Evolutionary conservation across 2,113 vertebrate species (phyloP), one percentile per base, ranked within the genome.

Genomic region (Peromyscus maniculatus): DNA sequence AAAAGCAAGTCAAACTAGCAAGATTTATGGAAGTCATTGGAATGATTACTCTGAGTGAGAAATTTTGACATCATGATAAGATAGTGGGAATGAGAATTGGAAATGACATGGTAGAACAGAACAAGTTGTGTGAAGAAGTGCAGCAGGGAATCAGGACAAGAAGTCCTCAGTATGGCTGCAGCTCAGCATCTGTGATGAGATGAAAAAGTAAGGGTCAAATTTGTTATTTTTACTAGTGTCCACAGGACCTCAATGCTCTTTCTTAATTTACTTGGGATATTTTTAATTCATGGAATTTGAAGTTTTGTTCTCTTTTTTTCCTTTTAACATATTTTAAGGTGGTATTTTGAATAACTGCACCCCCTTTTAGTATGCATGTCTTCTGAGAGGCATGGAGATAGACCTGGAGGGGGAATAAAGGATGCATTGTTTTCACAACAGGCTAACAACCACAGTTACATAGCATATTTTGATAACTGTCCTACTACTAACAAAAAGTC

Each of bases 51-150:
- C 2, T 4, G 3, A 91, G 4, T 1, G 2, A 91, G 4, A 88
- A 79, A 91, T 31, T 15, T 19, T 66, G 59, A 66, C 3, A 2
- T 59, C 80, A 7, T 83, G 43, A 74, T 5, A 78, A 83, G 24
- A 17, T 36, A 77, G 7, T 62, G 3, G 15, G 3, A 13, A 6
- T 9, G 5, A 24, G 43, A 69, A 78, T 33, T 1, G 0, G 5
- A 0, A 3, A 26, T 28, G 10, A 13, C 12, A 16, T 3, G 2
- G 5, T 0, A n/a, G 36, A 55, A n/a, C 36, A 31, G 36, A 55
- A n/a, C 36, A 28, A 0, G 24, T 26, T 36, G 2, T 17, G 0
- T 62, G 22, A 89, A 62, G 12, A 7, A 74, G 33, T 19, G 10
- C 22, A 11, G 10, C 24, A 49, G 5, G 2, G 2, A 36, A 21